phyloP scores from a whole-genome alignment of 2,888 invertebrate genomes.

The Synergus umbraculus region DNA sequence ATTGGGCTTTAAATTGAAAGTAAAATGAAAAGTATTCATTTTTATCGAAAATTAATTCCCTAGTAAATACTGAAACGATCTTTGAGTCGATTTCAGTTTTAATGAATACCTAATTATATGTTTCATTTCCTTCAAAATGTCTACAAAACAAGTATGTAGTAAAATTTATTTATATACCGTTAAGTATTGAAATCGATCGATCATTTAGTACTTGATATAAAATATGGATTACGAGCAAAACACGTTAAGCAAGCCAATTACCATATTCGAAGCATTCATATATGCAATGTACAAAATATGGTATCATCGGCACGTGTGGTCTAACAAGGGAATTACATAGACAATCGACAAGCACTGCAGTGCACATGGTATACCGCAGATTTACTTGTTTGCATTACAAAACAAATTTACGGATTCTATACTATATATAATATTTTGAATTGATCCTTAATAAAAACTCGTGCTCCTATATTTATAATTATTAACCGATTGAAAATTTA shows the following conservation, averaged over 20 bases:
- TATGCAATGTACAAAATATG: neutral
- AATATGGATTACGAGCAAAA: neutral
- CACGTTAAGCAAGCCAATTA: neutral
- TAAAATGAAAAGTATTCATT: neutral
- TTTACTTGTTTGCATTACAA: conserved; percentile 8
- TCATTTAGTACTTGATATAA: neutral
- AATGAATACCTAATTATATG: too few relatives aligned
- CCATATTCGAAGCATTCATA: neutral
- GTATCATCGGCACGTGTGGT: conserved; percentile 13
- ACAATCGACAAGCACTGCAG: conserved; percentile 19
- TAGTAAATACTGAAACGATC: too few relatives aligned
- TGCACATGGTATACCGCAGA: conserved; percentile 38
- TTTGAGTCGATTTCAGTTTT: too few relatives aligned
- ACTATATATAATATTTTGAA: neutral
- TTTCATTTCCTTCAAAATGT: too few relatives aligned
- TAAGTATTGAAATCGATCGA: too few relatives aligned
- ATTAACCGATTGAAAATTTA: too few relatives aligned
- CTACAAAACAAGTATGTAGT: too few relatives aligned
- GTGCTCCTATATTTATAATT: too few relatives aligned
- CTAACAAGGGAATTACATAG: conserved; percentile 1
- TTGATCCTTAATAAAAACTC: too few relatives aligned
- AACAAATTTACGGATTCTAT: neutral
- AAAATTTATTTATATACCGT: too few relatives aligned
- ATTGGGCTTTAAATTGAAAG: neutral
- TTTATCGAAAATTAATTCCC: neutral